These are phyloP conservation scores for Sarcophaga bullata DNA, from an alignment of 1,140 invertebrate species.

Conservation along the genomic window DNA sequence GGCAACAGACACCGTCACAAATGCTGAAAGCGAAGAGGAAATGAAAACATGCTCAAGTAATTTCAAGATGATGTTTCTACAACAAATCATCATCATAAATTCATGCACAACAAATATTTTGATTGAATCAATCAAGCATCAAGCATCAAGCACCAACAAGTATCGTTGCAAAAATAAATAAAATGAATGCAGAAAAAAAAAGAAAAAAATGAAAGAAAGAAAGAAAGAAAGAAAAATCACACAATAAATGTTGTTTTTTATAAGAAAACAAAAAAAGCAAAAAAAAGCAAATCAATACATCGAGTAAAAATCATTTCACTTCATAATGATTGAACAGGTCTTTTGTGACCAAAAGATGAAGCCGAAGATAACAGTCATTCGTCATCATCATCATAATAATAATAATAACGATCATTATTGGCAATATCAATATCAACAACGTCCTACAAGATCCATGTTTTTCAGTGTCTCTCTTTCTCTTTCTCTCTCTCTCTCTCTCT, in stretches of 20 bases:
- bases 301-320: slow-evolving; percentile 13
- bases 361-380: not conserved
- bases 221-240: not conserved
- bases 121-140: slow-evolving; percentile 33
- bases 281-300: not conserved
- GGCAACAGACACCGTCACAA: not conserved
- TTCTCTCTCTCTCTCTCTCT: too few species aligned
- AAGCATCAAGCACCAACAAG: not conserved
- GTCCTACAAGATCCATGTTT: slow-evolving; percentile 8
- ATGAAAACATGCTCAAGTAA: slow-evolving; percentile 9
- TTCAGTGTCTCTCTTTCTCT: not conserved
- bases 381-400: too few species aligned
- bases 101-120: slow-evolving; percentile 31
- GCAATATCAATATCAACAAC: slow-evolving; percentile 2
- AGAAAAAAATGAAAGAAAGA: not conserved
- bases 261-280: not conserved
- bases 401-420: slow-evolving; percentile 11
- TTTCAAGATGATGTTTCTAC: slow-evolving; percentile 12
- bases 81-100: slow-evolving; percentile 33
- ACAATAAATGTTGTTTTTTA: not conserved
- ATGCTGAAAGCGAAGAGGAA: not conserved
- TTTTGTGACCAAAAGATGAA: not conserved
- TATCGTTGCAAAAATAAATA: slow-evolving; percentile 2
- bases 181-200: not conserved
- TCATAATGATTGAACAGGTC: slow-evolving; percentile 20